Base-by-base conservation (phyloP, 2,888 invertebrate species). In the Zygaena filipendulae region DNA sequence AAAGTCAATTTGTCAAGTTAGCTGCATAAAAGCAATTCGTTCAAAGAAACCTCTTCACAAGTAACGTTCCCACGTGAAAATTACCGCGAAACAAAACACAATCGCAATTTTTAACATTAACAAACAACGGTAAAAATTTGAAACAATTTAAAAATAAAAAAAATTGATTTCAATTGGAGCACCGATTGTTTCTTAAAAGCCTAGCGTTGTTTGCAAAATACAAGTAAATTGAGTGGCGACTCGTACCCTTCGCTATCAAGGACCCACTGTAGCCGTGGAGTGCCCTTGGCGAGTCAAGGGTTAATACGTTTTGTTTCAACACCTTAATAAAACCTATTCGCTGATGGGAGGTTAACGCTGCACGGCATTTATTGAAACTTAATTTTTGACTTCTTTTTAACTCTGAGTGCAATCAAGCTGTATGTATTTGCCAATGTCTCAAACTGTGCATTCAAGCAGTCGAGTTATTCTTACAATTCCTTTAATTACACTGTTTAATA, bases 161-260 rank as follows among this genome's bases (percentile, higher is more conserved):
- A 47, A 51, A 53, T 59, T 57, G 56, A 59, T 52, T 57, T 50
- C 43, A 36, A 33, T n/a, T n/a, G n/a, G n/a, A n/a, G n/a, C n/a
- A n/a, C n/a, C n/a, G n/a, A n/a, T n/a, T n/a, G n/a, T n/a, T n/a
- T n/a, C n/a, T n/a, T n/a, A n/a, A n/a, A n/a, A 32, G 30, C 29
- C 23, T 43, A 62, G 68, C 43, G 63, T 50, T 74, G 75, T 74
- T 74, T 74, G 59, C 71, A 69, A 75, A 74, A 74, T 71, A 72
- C 57, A 50, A 53, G 53, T 63, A 61, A 74, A 70, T 62, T 51
- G 56, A 57, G 55, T 56, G 51, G 56, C 52, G 56, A 49, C 47
- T 47, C 40, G 45, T 51, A 48, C 51, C 61, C 55, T 63, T 74
- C 71, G 69, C 70, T 61, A 69, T 53, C 39, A 41, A 52, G 42